Percentiles rank a stretch among this genome's conserved stretches.
phyloP scores from a whole-genome alignment of 2,797 vertebrate species.

The Anabas testudineus region DNA sequence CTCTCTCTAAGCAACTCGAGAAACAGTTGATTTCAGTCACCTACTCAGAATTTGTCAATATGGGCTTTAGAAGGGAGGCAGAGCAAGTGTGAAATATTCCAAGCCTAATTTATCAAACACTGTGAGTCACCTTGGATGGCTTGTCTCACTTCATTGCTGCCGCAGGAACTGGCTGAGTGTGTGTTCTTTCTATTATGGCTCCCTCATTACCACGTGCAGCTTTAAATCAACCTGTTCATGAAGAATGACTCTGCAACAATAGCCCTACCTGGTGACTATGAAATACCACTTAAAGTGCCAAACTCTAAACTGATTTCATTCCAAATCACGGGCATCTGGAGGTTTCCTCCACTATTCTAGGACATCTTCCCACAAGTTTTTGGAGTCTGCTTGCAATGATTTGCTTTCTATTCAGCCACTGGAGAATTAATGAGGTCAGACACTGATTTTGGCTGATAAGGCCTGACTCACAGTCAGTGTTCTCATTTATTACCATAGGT shows the following conservation, averaged over 20 bases:
- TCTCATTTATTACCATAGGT: conserved; percentile 29
- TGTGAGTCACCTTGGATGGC: conserved; percentile 66
- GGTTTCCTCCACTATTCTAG: background rate
- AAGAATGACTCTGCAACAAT: conserved; percentile 43
- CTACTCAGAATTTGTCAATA: conserved; percentile 58
- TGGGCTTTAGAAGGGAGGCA: conserved; percentile 50
- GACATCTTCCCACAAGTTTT: background rate
- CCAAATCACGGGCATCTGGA: background rate
- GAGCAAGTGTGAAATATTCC: conserved; percentile 58
- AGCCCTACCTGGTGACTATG: conserved; percentile 9
- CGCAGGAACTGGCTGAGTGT: conserved; percentile 51
- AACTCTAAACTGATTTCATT: background rate
- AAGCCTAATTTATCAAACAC: conserved; percentile 65
- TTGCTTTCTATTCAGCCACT: conserved; percentile 12
- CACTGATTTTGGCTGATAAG: conserved; percentile 23
- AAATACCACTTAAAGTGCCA: conserved; percentile 1
- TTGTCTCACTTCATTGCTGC: conserved; percentile 59
- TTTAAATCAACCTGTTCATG: conserved; percentile 44
- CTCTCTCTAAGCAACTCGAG: conserved; percentile 11
- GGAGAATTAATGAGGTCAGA: conserved; percentile 2
- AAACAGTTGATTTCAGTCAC: conserved; percentile 32
- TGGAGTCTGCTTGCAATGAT: background rate
- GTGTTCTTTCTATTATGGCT: conserved; percentile 37
- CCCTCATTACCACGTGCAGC: conserved; percentile 34
- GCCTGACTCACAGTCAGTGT: conserved; percentile 1